A percentile compares a stretch with the other conserved stretches of the same genome.
Evolutionary conservation across 1,140 invertebrate species (phyloP).

Genomic region (Arctopsyche grandis): DNA sequence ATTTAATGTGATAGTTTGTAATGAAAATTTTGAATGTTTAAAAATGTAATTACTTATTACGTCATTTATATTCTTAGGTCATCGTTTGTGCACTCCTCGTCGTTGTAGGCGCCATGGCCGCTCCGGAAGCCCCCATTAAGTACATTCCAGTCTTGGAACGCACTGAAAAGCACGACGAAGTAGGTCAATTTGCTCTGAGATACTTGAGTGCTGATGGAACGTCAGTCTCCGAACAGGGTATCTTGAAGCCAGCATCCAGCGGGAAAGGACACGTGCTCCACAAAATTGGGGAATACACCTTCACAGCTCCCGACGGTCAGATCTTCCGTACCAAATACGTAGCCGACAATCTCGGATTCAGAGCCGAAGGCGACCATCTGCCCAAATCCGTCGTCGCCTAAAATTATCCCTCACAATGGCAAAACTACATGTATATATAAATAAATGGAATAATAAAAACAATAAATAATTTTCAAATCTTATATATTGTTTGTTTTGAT

Average conservation of each 20-base stretch:
- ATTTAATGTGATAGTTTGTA: no score
- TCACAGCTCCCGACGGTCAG: slow-evolving; percentile 37
- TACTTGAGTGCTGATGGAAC: slow-evolving; percentile 54
- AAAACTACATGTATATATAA: no score
- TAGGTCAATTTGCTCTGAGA: slow-evolving; percentile 54
- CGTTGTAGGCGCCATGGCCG: slow-evolving; percentile 33
- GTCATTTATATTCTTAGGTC: slow-evolving; percentile 29
- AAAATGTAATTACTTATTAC: no score
- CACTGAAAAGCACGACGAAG: slow-evolving; percentile 53
- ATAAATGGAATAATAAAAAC: no score
- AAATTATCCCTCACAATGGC: no score
- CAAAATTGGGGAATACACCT: slow-evolving; percentile 45
- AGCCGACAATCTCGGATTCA: slow-evolving; percentile 45
- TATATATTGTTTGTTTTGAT: no score
- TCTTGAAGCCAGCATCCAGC: slow-evolving; percentile 46
- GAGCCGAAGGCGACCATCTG: slow-evolving; percentile 56
- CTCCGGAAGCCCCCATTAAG: slow-evolving; percentile 26
- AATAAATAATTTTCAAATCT: no score
- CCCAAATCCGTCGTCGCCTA: slow-evolving; percentile 53
- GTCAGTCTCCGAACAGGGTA: slow-evolving; percentile 44
- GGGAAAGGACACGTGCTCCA: slow-evolving; percentile 48
- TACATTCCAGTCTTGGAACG: slow-evolving; percentile 54
- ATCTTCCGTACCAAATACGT: slow-evolving; percentile 43
- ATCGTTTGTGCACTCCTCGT: slow-evolving; percentile 30
- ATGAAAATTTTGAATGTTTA: no score